phyloP scores from a whole-genome alignment of 2,113 vertebrate genomes.

The Strix uralensis region DNA sequence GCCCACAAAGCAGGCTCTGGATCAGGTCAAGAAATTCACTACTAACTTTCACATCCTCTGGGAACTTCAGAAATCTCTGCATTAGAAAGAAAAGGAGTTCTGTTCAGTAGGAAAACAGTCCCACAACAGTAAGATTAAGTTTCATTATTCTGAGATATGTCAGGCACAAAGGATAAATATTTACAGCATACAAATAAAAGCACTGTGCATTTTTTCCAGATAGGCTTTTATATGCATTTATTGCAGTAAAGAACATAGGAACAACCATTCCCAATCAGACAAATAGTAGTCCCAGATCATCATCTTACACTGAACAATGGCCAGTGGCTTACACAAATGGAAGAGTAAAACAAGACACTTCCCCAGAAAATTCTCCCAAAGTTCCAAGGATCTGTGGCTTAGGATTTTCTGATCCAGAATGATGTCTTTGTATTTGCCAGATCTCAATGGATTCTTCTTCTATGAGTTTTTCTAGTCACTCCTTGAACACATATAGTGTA shows the following conservation, averaged over 20 bases:
- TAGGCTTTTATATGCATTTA: background rate
- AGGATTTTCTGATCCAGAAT: background rate
- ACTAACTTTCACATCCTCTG: conserved; percentile 84
- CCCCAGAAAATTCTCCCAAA: background rate
- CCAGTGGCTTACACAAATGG: background rate
- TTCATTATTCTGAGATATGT: background rate
- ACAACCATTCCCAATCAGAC: background rate
- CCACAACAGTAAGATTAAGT: background rate
- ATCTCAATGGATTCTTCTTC: background rate
- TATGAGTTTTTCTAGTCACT: background rate
- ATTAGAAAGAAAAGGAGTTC: conserved; percentile 41
- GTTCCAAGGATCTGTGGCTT: background rate
- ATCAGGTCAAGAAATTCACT: conserved; percentile 87
- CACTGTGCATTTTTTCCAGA: background rate
- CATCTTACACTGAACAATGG: background rate
- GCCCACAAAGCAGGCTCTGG: conserved; percentile 87
- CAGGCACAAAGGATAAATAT: background rate
- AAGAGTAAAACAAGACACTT: background rate
- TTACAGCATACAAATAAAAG: conserved; percentile 9
- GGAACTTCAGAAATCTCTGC: conserved; percentile 90
- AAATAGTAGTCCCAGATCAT: background rate
- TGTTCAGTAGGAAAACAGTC: background rate
- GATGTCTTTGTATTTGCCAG: background rate
- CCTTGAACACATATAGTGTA: background rate
- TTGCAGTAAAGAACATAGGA: background rate